Percentiles rank a stretch among this genome's conserved stretches.
Conservation (phyloP, 2,797 vertebrate species). For the Sebastes jordani region DNA sequence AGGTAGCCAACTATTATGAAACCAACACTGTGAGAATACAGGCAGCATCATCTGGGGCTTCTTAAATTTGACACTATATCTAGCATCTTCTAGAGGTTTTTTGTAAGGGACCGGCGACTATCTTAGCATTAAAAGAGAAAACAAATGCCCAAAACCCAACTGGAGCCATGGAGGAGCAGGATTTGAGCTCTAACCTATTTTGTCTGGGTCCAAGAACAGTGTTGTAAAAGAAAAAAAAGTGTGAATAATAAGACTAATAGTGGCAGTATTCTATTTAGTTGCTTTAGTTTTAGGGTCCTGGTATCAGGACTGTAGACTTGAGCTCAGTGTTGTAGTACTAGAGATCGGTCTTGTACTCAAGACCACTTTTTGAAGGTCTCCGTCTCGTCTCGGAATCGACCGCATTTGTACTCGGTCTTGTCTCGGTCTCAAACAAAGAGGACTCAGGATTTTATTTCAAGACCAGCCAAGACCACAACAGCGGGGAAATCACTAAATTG, state of each 20-base stretch:
- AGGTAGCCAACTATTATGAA: conserved; percentile 35
- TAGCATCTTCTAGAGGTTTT: background rate
- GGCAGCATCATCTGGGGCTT: background rate
- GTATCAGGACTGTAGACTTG: background rate
- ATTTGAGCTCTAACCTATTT: background rate
- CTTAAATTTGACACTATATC: background rate
- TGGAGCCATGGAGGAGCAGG: background rate
- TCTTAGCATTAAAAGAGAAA: background rate
- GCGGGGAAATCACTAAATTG: too few relatives aligned
- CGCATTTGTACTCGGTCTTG: too few relatives aligned
- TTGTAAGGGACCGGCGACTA: background rate
- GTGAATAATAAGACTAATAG: background rate
- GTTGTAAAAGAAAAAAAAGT: background rate
- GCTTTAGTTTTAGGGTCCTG: background rate
- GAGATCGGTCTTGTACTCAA: too few relatives aligned
- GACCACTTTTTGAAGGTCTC: too few relatives aligned
- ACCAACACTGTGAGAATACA: conserved; percentile 5
- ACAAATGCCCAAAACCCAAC: background rate
- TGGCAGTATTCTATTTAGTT: background rate
- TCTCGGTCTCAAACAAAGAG: too few relatives aligned
- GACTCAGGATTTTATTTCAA: too few relatives aligned
- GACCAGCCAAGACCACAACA: too few relatives aligned
- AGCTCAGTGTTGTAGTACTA: background rate
- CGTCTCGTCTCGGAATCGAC: too few relatives aligned
- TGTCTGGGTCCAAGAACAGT: background rate